Conservation (phyloP, 2,113 vertebrate genomes). For the Misgurnus anguillicaudatus region DNA sequence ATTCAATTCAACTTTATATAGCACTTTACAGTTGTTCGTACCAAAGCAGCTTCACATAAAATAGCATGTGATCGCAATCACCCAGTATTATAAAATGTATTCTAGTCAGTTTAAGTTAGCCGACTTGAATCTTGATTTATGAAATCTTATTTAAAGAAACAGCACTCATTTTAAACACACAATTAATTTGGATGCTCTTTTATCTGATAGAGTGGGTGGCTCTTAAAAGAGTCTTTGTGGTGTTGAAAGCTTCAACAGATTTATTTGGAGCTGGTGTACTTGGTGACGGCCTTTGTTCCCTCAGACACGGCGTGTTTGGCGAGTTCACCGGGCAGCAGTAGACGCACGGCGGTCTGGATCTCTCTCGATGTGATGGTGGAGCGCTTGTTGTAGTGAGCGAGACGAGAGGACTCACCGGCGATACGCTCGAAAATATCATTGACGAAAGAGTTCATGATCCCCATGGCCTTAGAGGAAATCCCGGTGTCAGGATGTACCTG, state of each 20-base stretch:
- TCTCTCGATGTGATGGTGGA: slow-evolving; percentile 76
- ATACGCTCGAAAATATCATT: slow-evolving; percentile 73
- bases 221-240: no score
- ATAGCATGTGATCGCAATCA: no score
- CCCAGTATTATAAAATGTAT: no score
- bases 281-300: slow-evolving; percentile 20
- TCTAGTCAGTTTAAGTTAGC: no score
- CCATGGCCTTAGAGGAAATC: slow-evolving; percentile 58
- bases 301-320: slow-evolving; percentile 41
- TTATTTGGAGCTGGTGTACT: slow-evolving; percentile 19
- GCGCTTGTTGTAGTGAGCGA: slow-evolving; percentile 72
- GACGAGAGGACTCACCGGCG: slow-evolving; percentile 54
- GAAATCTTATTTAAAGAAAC: no score
- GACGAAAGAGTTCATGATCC: slow-evolving; percentile 80
- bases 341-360: slow-evolving; percentile 83
- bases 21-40: no score
- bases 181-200: no score
- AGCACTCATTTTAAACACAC: no score
- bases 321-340: slow-evolving; percentile 52
- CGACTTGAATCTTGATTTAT: no score
- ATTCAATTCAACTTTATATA: no score
- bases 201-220: no score
- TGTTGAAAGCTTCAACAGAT: not conserved
- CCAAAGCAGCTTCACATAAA: no score
- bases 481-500: not conserved